Base-by-base conservation (phyloP, 2,113 vertebrate species). In the Xyrauchen texanus region DNA sequence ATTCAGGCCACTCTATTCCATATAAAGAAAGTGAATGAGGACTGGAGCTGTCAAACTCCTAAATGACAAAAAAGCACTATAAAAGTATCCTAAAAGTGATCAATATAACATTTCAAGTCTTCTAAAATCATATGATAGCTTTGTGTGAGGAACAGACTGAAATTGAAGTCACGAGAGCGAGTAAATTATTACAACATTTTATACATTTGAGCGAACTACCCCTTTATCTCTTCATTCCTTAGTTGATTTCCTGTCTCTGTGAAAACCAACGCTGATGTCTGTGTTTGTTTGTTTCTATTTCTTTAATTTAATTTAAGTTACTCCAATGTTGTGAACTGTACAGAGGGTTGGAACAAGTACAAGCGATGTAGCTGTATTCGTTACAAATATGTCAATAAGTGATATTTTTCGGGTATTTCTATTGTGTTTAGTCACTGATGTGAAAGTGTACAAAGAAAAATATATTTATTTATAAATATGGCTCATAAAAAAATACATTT, bases 381-480 rank as follows among this genome's bases (percentile, higher is more conserved):
- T 52, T 4, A 21, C 21, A 66, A 79, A 21, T n/a, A 78, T 78
- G 70, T 81, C 81, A 62, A 74, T 61, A 67, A 13, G 67, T 64
- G 21, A 71, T 57, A 13, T n/a, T 68, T 70, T 71, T 69, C 3
- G 64, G 81, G 55, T 71, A 69, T 78, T 70, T 76, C 16, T 69
- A 10, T 82, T 83, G 76, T 76, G 76, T 66, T 78, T 62, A 64
- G 70, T 78, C 69, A 4, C 81, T 81, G 57, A 78, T 69, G 76
- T 84, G 69, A 80, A 78, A 53, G 69, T 84, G 82, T 84, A 74
- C 58, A 81, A 72, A 67, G 45, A 51, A 55, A 82, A 76, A 8
- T 55, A 6, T 85, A 80, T 84, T 77, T 86, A 84, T 84, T 83
- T 86, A 81, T 71, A 83, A 46, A 58, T 78, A 34, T 81, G 81